A percentile compares a stretch with the other conserved stretches of the same genome.
Conservation (phyloP, 2,888 invertebrate genomes). For the Erannis defoliaria region DNA sequence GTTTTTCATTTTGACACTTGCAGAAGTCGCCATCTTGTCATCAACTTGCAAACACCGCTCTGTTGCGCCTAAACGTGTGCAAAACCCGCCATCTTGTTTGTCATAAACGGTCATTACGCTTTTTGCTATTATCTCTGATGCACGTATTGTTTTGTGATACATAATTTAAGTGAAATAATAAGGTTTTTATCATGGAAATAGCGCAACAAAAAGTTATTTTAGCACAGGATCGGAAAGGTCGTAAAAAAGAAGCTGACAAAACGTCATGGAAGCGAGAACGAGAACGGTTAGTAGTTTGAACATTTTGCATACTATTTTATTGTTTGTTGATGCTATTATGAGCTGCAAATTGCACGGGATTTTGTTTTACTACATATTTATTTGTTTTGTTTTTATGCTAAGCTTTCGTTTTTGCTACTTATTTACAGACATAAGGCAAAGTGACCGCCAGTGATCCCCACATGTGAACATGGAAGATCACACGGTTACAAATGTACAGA, state of each 20-base stretch:
- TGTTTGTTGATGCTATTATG: constrained; percentile 8
- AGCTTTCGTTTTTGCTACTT: constrained; percentile 10
- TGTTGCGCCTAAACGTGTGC: constrained; percentile 18
- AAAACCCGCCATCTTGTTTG: constrained; percentile 25
- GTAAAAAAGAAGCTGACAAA: constrained; percentile 16
- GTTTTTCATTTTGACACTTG: constrained; percentile 9
- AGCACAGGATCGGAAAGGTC: constrained; percentile 12
- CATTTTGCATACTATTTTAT: constrained; percentile 1
- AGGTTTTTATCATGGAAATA: constrained; percentile 15
- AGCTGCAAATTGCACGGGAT: constrained; percentile 2
- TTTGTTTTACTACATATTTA: constrained; percentile 10
- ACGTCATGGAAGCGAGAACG: constrained; percentile 5
- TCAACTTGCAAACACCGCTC: constrained; percentile 22
- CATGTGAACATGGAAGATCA: constrained; percentile 33
- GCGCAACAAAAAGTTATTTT: constrained; percentile 16
- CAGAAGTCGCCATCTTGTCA: constrained; percentile 18
- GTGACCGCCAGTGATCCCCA: constrained; percentile 24
- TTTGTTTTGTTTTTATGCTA: constrained; percentile 6
- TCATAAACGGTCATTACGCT: constrained; percentile 14
- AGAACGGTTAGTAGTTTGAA: background rate
- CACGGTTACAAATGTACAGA: constrained; percentile 37
- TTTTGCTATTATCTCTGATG: constrained; percentile 4
- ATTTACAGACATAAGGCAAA: constrained; percentile 15
- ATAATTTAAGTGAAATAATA: constrained; percentile 12
- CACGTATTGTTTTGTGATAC: constrained; percentile 8